A percentile compares a stretch with the other conserved stretches of the same genome.
Evolutionary conservation across 2,888 invertebrate genomes (phyloP).

Genomic region (Cremastobaeus sp.): DNA sequence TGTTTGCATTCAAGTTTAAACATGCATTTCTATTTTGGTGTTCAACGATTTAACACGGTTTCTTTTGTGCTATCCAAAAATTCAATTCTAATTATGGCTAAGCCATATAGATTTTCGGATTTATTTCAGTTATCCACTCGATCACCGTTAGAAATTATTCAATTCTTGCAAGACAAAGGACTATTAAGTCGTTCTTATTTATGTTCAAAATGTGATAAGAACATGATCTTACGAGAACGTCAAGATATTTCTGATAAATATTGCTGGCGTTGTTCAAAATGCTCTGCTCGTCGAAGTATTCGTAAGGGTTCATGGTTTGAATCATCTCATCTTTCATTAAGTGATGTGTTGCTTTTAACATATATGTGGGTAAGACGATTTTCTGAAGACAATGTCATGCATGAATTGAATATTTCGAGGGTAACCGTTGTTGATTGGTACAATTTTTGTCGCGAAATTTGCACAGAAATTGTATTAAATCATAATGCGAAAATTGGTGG

Average conservation of each 20-base stretch:
- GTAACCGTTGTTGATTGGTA: conserved; percentile 41
- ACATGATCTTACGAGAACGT: background rate
- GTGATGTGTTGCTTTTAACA: background rate
- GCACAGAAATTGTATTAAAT: conserved; percentile 11
- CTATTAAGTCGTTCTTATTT: too few species aligned
- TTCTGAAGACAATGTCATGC: background rate
- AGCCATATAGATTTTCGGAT: too few species aligned
- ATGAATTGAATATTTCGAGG: conserved; percentile 4
- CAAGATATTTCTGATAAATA: background rate
- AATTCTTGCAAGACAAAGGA: too few species aligned
- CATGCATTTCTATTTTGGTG: too few species aligned
- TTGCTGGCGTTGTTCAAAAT: background rate
- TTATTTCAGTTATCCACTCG: too few species aligned
- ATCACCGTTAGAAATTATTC: too few species aligned
- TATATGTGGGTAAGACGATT: conserved; percentile 4
- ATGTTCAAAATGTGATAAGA: background rate
- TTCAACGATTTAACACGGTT: too few species aligned
- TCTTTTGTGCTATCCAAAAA: too few species aligned
- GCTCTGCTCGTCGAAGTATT: background rate
- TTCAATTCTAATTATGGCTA: too few species aligned
- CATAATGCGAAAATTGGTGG: background rate
- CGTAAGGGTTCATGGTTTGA: conserved; percentile 18
- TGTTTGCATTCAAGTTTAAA: too few species aligned
- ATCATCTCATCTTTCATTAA: background rate
- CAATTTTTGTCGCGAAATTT: conserved; percentile 47